Evolutionary conservation across 2,888 invertebrate genomes (phyloP), one percentile per base, ranked within the genome.

Genomic region (Empis stercorea): DNA sequence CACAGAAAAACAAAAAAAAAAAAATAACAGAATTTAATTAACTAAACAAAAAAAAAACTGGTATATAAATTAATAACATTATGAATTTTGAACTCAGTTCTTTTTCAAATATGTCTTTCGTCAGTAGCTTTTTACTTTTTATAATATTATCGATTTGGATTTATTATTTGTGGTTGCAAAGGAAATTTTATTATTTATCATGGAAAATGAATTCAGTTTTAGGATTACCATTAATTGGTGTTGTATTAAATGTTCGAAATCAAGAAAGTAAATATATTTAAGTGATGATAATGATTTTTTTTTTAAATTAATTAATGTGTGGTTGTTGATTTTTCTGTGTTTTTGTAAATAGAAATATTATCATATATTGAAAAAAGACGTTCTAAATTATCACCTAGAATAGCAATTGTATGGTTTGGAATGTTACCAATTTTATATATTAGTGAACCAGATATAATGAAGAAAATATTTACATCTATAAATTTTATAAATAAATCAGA

Each of bases 391-490:
- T 6, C 7, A 2, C 27, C 23, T 27, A 61, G 27, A 55, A 51
- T 30, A 53, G 60, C 1, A 63, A 66, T 4, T 64, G 62, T 66
- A 16, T 66, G 65, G 65, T 64, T 65, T 66, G 65, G 66, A 23
- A 59, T 55, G 23, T 61, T 58, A 38, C 65, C 66, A n/a, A 61
- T 65, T 40, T 59, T 65, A 4, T 65, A 65, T 46, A 58, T 63
- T 42, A 61, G 60, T 54, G 64, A 65, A 51, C 66, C 65, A 42
- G 54, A 58, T 46, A 63, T 63, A 30, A 54, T 64, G 45, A 64
- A 65, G 52, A 61, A 59, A 45, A 57, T 65, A 46, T 62, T 65
- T 34, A 65, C 63, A 47, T 65, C 66, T n/a, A 46, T 58, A 4
- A 56, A 59, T 41, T 66, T 66, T 49, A 65, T 63, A 23, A 65